Conservation (phyloP, 2,797 vertebrate genomes). For the Otolemur crassicaudatus region DNA sequence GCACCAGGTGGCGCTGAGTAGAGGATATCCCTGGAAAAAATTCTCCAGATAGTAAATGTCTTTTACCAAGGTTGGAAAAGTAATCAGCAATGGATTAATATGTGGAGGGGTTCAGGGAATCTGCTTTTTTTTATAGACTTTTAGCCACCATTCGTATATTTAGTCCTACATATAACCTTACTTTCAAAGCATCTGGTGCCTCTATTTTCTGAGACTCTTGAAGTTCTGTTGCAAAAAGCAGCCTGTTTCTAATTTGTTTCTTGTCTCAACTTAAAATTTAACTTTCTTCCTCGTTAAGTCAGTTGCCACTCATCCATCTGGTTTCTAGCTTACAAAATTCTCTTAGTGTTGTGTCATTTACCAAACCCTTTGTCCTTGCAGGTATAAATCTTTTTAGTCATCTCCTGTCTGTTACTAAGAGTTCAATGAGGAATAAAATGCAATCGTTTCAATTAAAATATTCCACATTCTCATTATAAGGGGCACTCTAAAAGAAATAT, state of each 20-base stretch:
- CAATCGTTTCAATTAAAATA: background rate
- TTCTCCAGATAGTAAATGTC: background rate
- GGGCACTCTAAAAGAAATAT: background rate
- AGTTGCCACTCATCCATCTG: background rate
- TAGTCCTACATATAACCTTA: background rate
- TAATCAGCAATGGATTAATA: background rate
- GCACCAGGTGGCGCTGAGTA: background rate
- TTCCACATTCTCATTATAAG: background rate
- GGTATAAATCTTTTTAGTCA: background rate
- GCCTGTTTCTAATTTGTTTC: background rate
- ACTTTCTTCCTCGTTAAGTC: background rate
- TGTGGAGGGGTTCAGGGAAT: background rate
- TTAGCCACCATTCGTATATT: background rate
- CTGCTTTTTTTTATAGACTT: background rate
- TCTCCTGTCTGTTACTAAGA: background rate
- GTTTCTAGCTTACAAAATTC: background rate
- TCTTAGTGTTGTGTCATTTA: background rate
- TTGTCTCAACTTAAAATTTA: slow-evolving; percentile 38
- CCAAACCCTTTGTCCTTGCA: background rate
- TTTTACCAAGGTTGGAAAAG: background rate
- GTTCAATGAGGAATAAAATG: background rate
- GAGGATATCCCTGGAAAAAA: background rate
- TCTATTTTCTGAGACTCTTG: slow-evolving; percentile 38
- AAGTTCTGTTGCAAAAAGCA: background rate
- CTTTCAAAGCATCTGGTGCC: background rate